Evolutionary conservation across 2,888 invertebrate genomes (phyloP), one percentile per base, ranked within the genome.

Genomic region (Monopis laevigella): DNA sequence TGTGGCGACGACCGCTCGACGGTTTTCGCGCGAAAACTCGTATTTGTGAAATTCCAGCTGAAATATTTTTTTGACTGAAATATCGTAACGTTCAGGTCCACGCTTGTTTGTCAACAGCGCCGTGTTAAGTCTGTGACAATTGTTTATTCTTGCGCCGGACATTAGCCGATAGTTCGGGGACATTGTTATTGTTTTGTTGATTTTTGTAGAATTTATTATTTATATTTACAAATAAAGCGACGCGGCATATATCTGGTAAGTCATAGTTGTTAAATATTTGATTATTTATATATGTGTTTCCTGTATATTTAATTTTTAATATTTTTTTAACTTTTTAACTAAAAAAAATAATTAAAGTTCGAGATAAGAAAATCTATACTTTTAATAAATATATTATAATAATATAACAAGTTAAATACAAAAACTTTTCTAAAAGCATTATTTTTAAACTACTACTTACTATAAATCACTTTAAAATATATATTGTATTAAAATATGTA

Each of bases 121-220:
- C 50, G 48, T 47, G 51, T 58, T 58, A 46, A 49, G 58, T 57
- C 60, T 60, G 32, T n/a, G 12, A 8, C 21, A 19, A 14, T 28
- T 43, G 58, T 65, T 63, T 58, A 55, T 59, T 59, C 49, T 51
- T 32, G 21, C 17, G 51, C 59, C 61, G 72, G 64, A 71, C 70
- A 62, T 63, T 66, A 61, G 61, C 68, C 38, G 39, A 30, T 66
- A 52, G 50, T 49, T 55, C 3, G 13, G 71, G 72, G 72, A 69
- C 65, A 70, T 63, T 74, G 69, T 71, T 72, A 55, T 62, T 62
- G 61, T 67, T 68, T 67, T 66, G 62, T 70, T 68, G 56, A 62
- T 60, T 67, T 68, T 67, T 66, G 62, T 70, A 67, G 56, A 32
- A 32, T 32, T 32, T 32, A 32, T 32, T 32, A 32, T 32, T 32